Percentiles rank a stretch among this genome's conserved stretches.
These are phyloP conservation scores for Myopa tessellatipennis DNA, from an alignment of 2,888 invertebrate species.

Conservation along the genomic window DNA sequence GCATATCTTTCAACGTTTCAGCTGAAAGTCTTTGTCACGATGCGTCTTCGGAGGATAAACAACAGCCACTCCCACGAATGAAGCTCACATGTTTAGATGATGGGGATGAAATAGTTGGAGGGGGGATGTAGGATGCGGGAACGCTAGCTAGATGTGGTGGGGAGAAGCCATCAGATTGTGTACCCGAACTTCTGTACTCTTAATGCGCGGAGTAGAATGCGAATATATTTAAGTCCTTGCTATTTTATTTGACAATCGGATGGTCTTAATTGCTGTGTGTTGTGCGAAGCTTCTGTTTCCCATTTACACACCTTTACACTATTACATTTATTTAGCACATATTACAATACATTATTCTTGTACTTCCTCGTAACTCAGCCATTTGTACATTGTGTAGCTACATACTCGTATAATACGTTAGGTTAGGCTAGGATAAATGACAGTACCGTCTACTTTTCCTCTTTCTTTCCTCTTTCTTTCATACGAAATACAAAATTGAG, in stretches of 20 bases:
- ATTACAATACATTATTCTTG: too few relatives aligned
- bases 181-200: neutral
- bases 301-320: neutral
- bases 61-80: slow-evolving; percentile 5
- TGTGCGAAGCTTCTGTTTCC: neutral
- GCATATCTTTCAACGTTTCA: neutral
- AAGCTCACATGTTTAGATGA: neutral
- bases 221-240: neutral
- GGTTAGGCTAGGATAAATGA: too few relatives aligned
- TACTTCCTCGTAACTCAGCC: too few relatives aligned
- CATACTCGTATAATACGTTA: too few relatives aligned
- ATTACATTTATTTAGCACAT: neutral
- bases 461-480: too few relatives aligned
- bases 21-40: slow-evolving; percentile 25
- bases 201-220: neutral
- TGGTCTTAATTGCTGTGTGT: slow-evolving; percentile 13
- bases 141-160: neutral
- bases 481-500: too few relatives aligned
- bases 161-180: neutral
- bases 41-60: slow-evolving; percentile 36
- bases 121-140: neutral
- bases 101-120: neutral
- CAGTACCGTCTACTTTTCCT: too few relatives aligned
- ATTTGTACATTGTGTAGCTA: too few relatives aligned
- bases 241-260: slow-evolving; percentile 16